Conservation (phyloP, 2,113 vertebrate species). For the Cebidichthys violaceus region DNA sequence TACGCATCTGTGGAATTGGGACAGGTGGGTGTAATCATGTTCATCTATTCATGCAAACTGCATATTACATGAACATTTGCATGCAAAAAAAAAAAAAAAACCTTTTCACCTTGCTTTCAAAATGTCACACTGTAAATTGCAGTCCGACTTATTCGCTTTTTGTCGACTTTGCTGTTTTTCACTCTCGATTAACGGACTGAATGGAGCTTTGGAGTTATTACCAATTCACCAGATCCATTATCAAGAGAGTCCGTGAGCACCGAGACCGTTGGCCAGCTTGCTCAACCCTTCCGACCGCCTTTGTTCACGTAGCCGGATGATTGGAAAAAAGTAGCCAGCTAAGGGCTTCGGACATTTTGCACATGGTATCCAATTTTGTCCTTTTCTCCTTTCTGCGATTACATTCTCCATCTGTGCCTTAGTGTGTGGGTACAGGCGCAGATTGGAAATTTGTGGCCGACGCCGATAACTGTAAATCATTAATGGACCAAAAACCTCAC, state of each 20-base stretch:
- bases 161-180: neutral
- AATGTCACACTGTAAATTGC: neutral
- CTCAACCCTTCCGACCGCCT: neutral
- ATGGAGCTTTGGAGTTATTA: neutral
- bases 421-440: neutral
- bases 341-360: neutral
- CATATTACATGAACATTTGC: neutral
- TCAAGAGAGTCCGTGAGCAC: neutral
- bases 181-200: neutral
- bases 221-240: neutral
- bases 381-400: neutral
- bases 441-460: neutral
- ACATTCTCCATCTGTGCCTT: neutral
- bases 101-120: neutral
- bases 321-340: neutral
- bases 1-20: neutral
- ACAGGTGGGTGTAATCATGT: neutral
- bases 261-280: neutral
- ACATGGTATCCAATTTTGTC: neutral
- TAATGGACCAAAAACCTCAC: neutral
- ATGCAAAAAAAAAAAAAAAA: neutral
- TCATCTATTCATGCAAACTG: neutral
- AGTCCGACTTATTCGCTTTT: neutral
- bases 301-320: neutral
- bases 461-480: neutral